These are phyloP conservation scores for Nasonia longicornis DNA, from an alignment of 1,140 invertebrate genomes.

Conservation along the genomic window DNA sequence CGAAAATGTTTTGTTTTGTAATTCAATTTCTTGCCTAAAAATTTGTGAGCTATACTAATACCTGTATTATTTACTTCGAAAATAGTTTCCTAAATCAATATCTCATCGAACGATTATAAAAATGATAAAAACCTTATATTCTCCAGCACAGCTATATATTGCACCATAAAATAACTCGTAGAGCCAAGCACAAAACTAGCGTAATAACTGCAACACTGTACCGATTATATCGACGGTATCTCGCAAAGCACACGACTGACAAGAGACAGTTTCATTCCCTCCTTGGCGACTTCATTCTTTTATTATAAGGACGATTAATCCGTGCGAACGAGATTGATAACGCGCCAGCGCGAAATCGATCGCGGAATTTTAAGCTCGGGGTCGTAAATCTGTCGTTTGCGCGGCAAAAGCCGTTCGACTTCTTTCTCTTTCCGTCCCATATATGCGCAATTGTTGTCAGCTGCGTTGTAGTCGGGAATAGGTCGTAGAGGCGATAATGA, in stretches of 20 bases:
- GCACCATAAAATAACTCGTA: not conserved
- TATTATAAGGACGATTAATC: constrained; percentile 17
- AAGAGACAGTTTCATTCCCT: not conserved
- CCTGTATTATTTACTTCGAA: no score
- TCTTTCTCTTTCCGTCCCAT: not conserved
- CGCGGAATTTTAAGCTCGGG: not conserved
- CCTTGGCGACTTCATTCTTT: constrained; percentile 7
- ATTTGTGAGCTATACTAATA: no score
- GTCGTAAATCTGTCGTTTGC: constrained; percentile 15
- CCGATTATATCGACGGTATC: not conserved
- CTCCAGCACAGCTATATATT: no score
- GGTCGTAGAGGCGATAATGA: not conserved
- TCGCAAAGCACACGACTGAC: not conserved
- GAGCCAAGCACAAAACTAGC: not conserved
- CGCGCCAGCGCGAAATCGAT: not conserved
- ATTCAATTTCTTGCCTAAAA: no score
- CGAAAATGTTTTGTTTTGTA: no score
- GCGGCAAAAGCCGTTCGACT: not conserved
- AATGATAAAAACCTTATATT: no score
- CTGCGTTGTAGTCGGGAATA: not conserved
- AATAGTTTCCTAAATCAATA: no score
- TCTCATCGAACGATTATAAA: no score
- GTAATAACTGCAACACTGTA: not conserved
- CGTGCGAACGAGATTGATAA: not conserved
- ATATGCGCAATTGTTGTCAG: not conserved